Conservation (phyloP, 2,113 vertebrate genomes). For the Drymodes brunneopygia region DNA sequence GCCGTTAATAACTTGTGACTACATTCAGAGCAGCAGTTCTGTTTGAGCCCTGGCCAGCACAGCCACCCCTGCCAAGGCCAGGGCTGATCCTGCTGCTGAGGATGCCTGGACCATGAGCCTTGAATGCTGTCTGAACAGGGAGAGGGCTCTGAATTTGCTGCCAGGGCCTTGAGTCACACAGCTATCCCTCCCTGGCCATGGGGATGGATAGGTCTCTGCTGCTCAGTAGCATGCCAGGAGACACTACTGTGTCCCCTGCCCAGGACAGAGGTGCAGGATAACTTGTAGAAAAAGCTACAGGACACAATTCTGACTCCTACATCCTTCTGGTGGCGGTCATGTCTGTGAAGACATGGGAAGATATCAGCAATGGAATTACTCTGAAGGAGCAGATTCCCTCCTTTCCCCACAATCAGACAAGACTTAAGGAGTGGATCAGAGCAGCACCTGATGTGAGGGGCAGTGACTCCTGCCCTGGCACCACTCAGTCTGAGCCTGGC, state of each 20-base stretch:
- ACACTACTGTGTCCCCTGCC: background rate
- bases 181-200: background rate
- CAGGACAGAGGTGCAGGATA: background rate
- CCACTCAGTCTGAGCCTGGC: background rate
- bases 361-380: background rate
- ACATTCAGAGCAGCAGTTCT: background rate
- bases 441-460: background rate
- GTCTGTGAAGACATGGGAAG: background rate
- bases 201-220: background rate
- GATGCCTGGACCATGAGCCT: background rate
- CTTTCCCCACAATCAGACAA: background rate
- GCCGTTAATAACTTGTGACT: background rate
- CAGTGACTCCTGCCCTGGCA: background rate
- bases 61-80: background rate
- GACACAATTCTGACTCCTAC: background rate
- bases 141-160: background rate
- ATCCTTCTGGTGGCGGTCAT: background rate
- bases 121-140: rapidly evolving
- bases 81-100: background rate
- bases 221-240: background rate
- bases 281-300: background rate
- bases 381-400: background rate
- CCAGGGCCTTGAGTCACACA: background rate
- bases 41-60: background rate
- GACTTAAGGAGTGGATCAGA: background rate